Base-by-base conservation (phyloP, 2,888 invertebrate species). In the Camponotus fellah region DNA sequence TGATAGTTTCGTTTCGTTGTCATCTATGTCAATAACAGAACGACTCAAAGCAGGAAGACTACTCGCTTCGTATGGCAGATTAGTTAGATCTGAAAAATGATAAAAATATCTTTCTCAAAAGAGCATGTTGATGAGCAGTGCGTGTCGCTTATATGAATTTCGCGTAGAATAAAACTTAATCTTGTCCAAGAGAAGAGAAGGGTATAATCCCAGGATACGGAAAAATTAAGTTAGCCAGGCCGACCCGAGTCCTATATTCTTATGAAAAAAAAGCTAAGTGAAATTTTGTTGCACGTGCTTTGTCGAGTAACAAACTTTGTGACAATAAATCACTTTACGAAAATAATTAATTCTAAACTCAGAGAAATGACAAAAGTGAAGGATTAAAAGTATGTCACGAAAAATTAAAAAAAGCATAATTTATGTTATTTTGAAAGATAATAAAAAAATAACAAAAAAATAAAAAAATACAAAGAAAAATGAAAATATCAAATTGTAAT, bases 31-130 rank as follows among this genome's bases (percentile, higher is more conserved):
- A 56, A 91, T 88, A 74, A 89, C 85, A 14, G 88, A 88, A 58
- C 82, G 90, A 64, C 91, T 88, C 17, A 94, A 89, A 53, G 89
- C 92, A 14, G 94, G 93, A 84, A 94, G 92, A 75, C 94, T 94
- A 83, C 88, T 92, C 4, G 94, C 93, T 86, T 92, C 92, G 85
- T 88, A 92, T 8, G 93, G 93, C 21, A 92, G 93, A 75, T 86
- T 91, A 76, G 92, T 93, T 60, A 93, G 85, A 87, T 94, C 94
- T 94, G 87, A 43, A 90, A 89, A 3, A 43, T 2, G 21, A 79
- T 2, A 34, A 14, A 68, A 60, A 60, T 21, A 37, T 17, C 9
- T 65, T 64, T 14, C 34, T 58, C 3, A 83, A 53, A 56, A 12
- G 8, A 37, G 6, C 12, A 66, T 2, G 17, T 10, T 32, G 21